phyloP scores from a whole-genome alignment of 2,888 invertebrate genomes.

The Fabriciana adippe region DNA sequence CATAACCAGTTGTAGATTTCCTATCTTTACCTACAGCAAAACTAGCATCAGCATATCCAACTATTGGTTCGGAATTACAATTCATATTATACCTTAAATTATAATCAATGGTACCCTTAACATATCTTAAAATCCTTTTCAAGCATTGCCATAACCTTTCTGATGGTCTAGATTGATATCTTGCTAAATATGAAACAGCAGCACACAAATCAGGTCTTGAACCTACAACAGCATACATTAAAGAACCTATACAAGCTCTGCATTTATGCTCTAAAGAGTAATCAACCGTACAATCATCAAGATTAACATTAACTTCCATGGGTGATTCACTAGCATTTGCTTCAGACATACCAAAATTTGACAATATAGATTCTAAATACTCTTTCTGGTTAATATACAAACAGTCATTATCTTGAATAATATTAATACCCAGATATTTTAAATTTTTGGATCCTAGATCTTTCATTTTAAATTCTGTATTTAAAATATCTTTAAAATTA shows the following conservation, averaged over 20 bases:
- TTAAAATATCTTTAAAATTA: constrained; percentile 27
- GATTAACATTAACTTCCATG: constrained; percentile 35
- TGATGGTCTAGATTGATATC: constrained; percentile 33
- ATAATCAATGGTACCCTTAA: constrained; percentile 12
- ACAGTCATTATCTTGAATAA: constrained; percentile 20
- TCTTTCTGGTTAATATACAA: constrained; percentile 30
- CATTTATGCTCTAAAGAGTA: constrained; percentile 31
- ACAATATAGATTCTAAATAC: constrained; percentile 30
- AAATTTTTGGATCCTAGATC: constrained; percentile 27
- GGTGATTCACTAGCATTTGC: constrained; percentile 34
- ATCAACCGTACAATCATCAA: constrained; percentile 29
- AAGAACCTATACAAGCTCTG: constrained; percentile 36
- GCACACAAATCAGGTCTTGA: constrained; percentile 36
- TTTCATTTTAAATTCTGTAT: constrained; percentile 35
- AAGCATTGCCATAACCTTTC: constrained; percentile 25
- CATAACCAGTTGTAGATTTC: constrained; percentile 35
- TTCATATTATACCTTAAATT: constrained; percentile 30
- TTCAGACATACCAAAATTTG: constrained; percentile 29
- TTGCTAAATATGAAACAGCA: constrained; percentile 30
- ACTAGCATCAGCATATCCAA: constrained; percentile 24
- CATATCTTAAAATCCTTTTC: constrained; percentile 24
- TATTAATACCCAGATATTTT: constrained; percentile 16
- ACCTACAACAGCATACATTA: constrained; percentile 37
- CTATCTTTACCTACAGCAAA: constrained; percentile 21
- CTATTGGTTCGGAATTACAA: constrained; percentile 17